Evolutionary conservation across 2,797 vertebrate species (phyloP), one percentile per base, ranked within the genome.

Genomic region (Macropodus opercularis): DNA sequence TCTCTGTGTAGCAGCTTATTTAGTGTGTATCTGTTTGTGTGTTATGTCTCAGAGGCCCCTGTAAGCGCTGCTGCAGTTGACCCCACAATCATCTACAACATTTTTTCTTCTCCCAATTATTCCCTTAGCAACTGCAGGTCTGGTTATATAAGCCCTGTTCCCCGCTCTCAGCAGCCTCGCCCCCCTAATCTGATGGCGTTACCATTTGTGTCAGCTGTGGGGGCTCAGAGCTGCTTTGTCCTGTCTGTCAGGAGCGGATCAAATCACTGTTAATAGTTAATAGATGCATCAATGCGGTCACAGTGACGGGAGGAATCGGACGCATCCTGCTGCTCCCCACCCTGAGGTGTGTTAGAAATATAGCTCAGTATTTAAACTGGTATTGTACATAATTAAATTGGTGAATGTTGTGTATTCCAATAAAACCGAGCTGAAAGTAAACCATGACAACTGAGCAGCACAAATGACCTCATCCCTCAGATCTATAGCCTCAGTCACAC

Each of bases 71-170:
- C 9, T 43, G 35, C n/a, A 63, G 8, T 42, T 62, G 59, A 52
- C 41, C 43, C 39, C 46, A 26, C 44, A 56, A 58, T 71, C 40
- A 42, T 69, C 14, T 17, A 15, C 23, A 70, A 59, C 60, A 58
- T 65, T 72, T 60, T 61, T 11, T 34, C 31, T 32, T 62, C 53
- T 49, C 23, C 62, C 59, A 75, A 56, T 75, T 75, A 72, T 19
- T 71, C 69, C 49, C 65, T 46, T 42, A 77, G 66, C 58, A 69
- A 47, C 59, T 44, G 48, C 12, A 22, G 53, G 46, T 68, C 48
- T 42, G 46, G 55, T 90, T 89, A 83, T 57, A 51, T 75, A 87
- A 90, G 61, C 23, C 56, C 35, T 81, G 81, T 73, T 80, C 62
- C 72, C 59, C 77, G 71, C 32, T 43, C 66, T 9, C 31, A 68